Evolutionary conservation across 2,113 vertebrate species (phyloP).

Genomic region (Pygoscelis adeliae): DNA sequence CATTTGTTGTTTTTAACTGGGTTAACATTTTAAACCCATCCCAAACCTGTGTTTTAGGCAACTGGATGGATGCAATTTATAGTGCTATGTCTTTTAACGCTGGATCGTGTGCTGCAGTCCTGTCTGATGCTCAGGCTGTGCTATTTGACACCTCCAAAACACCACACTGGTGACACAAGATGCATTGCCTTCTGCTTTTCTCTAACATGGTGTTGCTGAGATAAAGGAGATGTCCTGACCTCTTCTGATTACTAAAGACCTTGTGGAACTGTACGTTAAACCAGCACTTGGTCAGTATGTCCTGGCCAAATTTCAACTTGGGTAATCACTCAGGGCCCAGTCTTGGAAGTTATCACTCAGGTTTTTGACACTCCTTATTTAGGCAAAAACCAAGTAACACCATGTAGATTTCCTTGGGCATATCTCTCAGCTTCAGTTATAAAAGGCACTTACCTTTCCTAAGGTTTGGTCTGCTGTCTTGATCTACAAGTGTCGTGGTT

Average conservation of each 20-base stretch:
- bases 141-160: neutral
- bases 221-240: neutral
- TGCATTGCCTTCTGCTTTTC: neutral
- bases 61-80: slow-evolving; percentile 27
- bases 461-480: neutral
- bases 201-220: neutral
- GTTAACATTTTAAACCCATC: neutral
- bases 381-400: neutral
- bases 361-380: neutral
- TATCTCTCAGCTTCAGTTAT: neutral
- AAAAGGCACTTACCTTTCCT: neutral
- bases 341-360: neutral
- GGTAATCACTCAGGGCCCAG: neutral
- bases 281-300: neutral
- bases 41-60: neutral
- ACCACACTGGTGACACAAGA: neutral
- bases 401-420: neutral
- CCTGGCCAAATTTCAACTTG: neutral
- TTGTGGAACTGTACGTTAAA: neutral
- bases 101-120: neutral
- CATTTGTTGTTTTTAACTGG: neutral
- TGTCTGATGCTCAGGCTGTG: neutral
- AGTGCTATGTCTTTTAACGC: neutral
- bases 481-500: too few species aligned
- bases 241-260: neutral